Evolutionary conservation across 2,797 vertebrate species (phyloP), one percentile per base, ranked within the genome.

Genomic region (Gymnothorax javanicus): DNA sequence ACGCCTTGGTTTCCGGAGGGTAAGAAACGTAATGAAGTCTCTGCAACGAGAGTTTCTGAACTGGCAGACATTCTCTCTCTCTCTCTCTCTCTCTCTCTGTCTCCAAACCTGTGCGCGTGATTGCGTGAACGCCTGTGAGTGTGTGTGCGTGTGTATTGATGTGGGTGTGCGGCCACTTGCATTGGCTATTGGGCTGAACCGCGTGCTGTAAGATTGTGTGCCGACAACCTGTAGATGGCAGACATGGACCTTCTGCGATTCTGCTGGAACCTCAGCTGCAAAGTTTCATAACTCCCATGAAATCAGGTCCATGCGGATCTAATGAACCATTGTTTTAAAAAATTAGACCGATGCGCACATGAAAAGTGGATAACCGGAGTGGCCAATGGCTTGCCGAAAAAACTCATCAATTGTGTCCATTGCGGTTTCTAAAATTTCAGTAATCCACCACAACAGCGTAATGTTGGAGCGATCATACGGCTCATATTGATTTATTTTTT

Each of bases 161-260:
- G n/a, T 69, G n/a, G 23, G 69, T 13, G 69, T 69, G 67, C 4
- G 69, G 69, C 25, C 15, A 33, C 69, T 73, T 73, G 73, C 33
- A 15, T 50, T 17, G 73, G 64, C n/a, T 69, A 77, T 77, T 75
- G 33, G 15, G 52, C 73, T 77, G 73, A 69, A 17, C 64, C 8
- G 64, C 9, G 64, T n/a, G 23, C n/a, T 81, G 52, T 77, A 4
- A 23, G 77, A 81, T 81, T 81, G n/a, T 81, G 77, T 54, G 52
- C 77, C 17, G 17, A 23, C 52, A 81, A 81, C 77, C 77, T 81
- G 77, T 81, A 81, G 77, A 81, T 81, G 77, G 77, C 77, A 81
- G 77, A 81, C 77, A 52, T n/a, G 77, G 77, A 54, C 77, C 77
- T 81, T 81, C 77, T 56, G 50, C 23, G 52, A 56, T 81, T 81